phyloP scores from a whole-genome alignment of 2,888 invertebrate genomes.

The Drosophila ezoana region DNA sequence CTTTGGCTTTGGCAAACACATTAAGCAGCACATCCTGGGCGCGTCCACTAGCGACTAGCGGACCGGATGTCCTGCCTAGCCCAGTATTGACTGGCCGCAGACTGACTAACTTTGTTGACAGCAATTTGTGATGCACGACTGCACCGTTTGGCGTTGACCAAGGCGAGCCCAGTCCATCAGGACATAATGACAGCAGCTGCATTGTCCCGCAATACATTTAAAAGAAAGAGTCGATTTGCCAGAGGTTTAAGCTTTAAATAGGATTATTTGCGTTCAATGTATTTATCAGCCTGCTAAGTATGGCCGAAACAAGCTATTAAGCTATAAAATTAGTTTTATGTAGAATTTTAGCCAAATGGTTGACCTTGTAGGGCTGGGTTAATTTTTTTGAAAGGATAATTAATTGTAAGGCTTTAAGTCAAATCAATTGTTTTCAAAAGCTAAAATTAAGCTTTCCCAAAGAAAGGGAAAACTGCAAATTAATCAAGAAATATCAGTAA shows the following conservation, averaged over 20 bases:
- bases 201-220: neutral
- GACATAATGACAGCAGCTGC: slow-evolving; percentile 24
- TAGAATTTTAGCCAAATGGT: too few relatives aligned
- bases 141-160: slow-evolving; percentile 53
- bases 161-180: slow-evolving; percentile 18
- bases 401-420: too few relatives aligned
- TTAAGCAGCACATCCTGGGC: slow-evolving; percentile 70
- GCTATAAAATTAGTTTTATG: too few relatives aligned
- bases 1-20: slow-evolving; percentile 57
- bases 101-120: slow-evolving; percentile 57
- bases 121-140: slow-evolving; percentile 76
- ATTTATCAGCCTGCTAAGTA: too few relatives aligned
- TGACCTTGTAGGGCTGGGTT: too few relatives aligned
- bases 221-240: neutral
- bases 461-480: too few relatives aligned
- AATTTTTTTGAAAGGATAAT: too few relatives aligned
- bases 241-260: neutral
- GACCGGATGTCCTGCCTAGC: slow-evolving; percentile 57
- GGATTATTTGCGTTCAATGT: neutral
- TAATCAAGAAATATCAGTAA: too few relatives aligned
- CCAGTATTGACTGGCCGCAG: slow-evolving; percentile 38
- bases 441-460: neutral
- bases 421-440: neutral
- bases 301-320: neutral
- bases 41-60: slow-evolving; percentile 32